phyloP scores from a whole-genome alignment of 2,797 vertebrate genomes.

The Xerus rutilus region DNA sequence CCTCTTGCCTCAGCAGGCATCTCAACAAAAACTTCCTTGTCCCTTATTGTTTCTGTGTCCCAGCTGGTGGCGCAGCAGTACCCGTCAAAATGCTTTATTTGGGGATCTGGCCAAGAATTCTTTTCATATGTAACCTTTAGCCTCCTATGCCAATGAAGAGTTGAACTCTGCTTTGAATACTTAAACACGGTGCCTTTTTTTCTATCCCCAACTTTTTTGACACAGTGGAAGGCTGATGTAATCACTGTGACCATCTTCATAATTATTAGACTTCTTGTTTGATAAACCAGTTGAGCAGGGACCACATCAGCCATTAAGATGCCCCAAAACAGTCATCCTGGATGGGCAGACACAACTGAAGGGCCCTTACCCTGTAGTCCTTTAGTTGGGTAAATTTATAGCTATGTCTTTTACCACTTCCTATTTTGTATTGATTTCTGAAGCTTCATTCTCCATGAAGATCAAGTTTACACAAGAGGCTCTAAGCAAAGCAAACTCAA shows the following conservation, averaged over 20 bases:
- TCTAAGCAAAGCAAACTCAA: conserved; percentile 67
- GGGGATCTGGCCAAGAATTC: not conserved
- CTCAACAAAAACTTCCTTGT: not conserved
- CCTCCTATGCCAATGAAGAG: not conserved
- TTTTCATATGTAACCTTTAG: not conserved
- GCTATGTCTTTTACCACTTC: conserved; percentile 40
- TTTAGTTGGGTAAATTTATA: conserved; percentile 38
- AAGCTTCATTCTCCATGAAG: conserved; percentile 70
- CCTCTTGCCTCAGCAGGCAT: too few relatives aligned
- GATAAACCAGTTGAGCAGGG: not conserved
- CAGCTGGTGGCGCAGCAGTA: not conserved
- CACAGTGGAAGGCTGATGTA: not conserved
- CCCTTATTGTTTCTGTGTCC: not conserved
- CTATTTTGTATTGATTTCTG: conserved; percentile 48
- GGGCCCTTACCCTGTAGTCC: not conserved
- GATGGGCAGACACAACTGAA: not conserved
- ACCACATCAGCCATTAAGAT: not conserved
- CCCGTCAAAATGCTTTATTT: not conserved
- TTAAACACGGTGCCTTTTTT: not conserved
- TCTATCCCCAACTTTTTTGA: not conserved
- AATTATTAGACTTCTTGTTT: not conserved
- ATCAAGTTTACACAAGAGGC: conserved; percentile 77
- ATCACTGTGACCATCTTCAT: not conserved
- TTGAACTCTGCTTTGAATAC: not conserved
- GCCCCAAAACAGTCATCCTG: not conserved